These are phyloP conservation scores for Zonitis immaculata DNA, from an alignment of 2,888 invertebrate species.

Conservation along the genomic window DNA sequence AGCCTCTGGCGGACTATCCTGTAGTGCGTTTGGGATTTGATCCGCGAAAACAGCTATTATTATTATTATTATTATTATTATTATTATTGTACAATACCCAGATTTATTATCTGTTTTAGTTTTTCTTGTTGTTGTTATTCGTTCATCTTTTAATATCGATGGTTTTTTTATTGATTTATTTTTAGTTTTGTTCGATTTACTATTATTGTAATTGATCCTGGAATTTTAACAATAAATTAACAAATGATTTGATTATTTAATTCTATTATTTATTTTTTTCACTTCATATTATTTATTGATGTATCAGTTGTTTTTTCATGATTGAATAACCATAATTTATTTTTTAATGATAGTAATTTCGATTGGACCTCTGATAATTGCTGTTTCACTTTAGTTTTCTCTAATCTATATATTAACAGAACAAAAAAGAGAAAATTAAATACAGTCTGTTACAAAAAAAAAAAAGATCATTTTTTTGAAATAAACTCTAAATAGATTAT, in stretches of 20 bases:
- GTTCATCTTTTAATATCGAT: conserved; percentile 28
- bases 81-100: conserved; percentile 16
- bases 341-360: conserved; percentile 63
- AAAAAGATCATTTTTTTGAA: background rate
- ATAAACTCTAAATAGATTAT: background rate
- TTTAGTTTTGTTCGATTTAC: background rate
- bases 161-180: conserved; percentile 21
- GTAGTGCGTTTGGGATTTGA: too few species aligned
- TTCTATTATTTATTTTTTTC: conserved; percentile 25
- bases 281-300: conserved; percentile 51
- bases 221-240: background rate
- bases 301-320: conserved; percentile 36
- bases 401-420: conserved; percentile 45
- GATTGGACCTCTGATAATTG: conserved; percentile 62
- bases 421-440: too few species aligned
- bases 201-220: background rate
- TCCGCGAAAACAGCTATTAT: too few species aligned
- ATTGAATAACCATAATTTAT: conserved; percentile 65
- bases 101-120: too few species aligned
- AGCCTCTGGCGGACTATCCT: too few species aligned
- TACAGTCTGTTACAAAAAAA: too few species aligned
- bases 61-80: too few species aligned
- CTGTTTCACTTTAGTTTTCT: conserved; percentile 36
- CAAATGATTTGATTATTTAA: background rate
- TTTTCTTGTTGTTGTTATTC: conserved; percentile 27